These are phyloP conservation scores for Odontophorus gujanensis DNA, from an alignment of 2,113 vertebrate species.

Conservation along the genomic window DNA sequence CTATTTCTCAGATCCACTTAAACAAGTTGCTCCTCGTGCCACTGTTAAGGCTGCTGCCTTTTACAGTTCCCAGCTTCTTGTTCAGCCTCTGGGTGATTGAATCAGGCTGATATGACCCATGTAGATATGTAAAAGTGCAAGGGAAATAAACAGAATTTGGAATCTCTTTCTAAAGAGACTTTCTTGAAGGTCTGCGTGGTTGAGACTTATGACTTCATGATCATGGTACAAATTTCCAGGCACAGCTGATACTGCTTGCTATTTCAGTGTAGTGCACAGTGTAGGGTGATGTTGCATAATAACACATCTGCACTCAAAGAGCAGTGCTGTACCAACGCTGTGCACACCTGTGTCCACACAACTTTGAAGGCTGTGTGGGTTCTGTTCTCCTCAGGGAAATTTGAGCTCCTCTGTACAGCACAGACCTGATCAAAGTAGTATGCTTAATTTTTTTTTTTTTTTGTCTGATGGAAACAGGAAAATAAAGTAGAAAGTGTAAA, in stretches of 20 bases:
- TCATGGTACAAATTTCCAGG: not conserved
- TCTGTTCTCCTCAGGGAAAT: not conserved
- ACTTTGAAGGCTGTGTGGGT: not conserved
- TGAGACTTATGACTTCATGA: not conserved
- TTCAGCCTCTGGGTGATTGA: not conserved
- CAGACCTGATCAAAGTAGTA: not conserved
- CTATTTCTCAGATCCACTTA: not conserved
- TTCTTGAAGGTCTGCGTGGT: not conserved
- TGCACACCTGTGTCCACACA: too few species aligned
- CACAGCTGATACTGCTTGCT: not conserved
- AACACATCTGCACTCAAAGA: not conserved
- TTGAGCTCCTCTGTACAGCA: not conserved
- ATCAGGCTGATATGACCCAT: not conserved
- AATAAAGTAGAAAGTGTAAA: not conserved
- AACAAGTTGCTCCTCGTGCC: not conserved
- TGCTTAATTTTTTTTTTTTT: not conserved
- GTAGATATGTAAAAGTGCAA: not conserved
- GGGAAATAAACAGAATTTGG: not conserved
- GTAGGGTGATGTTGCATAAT: not conserved
- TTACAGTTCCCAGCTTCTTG: not conserved
- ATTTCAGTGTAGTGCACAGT: not conserved
- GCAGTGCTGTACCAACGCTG: accelerated
- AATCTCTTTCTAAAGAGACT: not conserved
- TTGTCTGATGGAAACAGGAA: accelerated
- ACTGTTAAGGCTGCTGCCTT: not conserved